These are phyloP conservation scores for Seriola aureovittata DNA, from an alignment of 2,113 vertebrate species.

Conservation along the genomic window DNA sequence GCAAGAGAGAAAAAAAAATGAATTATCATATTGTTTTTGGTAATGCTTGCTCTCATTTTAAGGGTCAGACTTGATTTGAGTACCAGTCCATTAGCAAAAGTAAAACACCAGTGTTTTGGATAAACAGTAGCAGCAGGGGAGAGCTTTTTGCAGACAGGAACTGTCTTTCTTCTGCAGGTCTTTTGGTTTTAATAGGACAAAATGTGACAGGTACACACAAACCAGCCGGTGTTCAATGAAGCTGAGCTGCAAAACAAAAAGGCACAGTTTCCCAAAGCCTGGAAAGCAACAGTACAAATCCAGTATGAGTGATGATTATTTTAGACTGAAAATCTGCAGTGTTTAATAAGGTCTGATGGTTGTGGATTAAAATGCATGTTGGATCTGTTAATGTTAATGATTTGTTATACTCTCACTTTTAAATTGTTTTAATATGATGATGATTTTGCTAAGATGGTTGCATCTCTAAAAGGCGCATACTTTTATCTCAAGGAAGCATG, in stretches of 20 bases:
- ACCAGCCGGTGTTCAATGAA: constrained; percentile 14
- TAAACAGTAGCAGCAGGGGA: constrained; percentile 98
- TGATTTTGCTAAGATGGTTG: no score
- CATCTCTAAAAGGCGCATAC: no score
- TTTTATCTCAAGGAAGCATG: no score
- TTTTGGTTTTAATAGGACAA: constrained; percentile 89
- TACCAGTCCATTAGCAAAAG: constrained; percentile 94
- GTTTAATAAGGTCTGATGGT: not conserved
- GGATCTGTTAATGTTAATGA: not conserved
- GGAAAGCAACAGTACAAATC: not conserved
- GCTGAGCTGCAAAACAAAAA: constrained; percentile 15
- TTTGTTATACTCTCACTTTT: not conserved
- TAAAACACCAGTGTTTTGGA: constrained; percentile 91
- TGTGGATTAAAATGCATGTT: not conserved
- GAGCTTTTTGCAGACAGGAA: constrained; percentile 88
- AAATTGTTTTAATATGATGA: not conserved
- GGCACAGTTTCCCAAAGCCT: not conserved
- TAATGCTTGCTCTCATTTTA: constrained; percentile 93
- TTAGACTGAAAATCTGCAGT: not conserved
- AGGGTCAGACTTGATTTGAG: constrained; percentile 96
- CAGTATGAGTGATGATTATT: constrained; percentile 19
- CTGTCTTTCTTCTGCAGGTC: constrained; percentile 87
- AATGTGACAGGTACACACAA: constrained; percentile 93
- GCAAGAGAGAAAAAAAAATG: constrained; percentile 84
- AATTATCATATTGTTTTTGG: constrained; percentile 87